phyloP scores from a whole-genome alignment of 2,113 vertebrate species.

The Nyctibius bracteatus region DNA sequence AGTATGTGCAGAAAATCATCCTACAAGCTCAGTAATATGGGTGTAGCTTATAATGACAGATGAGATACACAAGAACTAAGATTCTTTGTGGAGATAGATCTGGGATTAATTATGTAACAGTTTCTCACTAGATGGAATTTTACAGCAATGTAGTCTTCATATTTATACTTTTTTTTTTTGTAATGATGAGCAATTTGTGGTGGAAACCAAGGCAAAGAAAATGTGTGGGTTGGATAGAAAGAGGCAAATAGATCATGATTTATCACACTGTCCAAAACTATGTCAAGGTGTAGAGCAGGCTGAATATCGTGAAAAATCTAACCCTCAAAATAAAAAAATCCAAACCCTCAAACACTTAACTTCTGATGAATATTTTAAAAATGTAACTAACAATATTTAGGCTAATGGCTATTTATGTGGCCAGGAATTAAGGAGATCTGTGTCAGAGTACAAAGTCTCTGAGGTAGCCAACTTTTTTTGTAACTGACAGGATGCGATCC shows the following conservation, averaged over 20 bases:
- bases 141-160: not conserved
- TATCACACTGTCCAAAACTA: not conserved
- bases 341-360: not conserved
- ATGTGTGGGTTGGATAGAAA: not conserved
- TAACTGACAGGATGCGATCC: not conserved
- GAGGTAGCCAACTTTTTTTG: not conserved
- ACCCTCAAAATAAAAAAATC: not conserved
- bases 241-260: not conserved
- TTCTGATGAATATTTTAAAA: not conserved
- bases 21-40: not conserved
- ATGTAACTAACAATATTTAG: not conserved
- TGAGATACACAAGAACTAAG: conserved; percentile 11
- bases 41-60: conserved; percentile 14
- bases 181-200: not conserved
- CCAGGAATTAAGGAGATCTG: not conserved
- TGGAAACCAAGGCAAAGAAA: not conserved
- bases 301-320: not conserved
- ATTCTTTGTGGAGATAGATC: not conserved
- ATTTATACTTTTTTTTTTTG: not conserved
- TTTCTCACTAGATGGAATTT: not conserved
- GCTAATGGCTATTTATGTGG: not conserved
- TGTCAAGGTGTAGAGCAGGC: not conserved
- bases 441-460: not conserved
- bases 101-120: not conserved
- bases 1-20: not conserved